Evolutionary conservation across 1,140 invertebrate genomes (phyloP), one percentile per base, ranked within the genome.

Genomic region (Protaetia brevitarsis): DNA sequence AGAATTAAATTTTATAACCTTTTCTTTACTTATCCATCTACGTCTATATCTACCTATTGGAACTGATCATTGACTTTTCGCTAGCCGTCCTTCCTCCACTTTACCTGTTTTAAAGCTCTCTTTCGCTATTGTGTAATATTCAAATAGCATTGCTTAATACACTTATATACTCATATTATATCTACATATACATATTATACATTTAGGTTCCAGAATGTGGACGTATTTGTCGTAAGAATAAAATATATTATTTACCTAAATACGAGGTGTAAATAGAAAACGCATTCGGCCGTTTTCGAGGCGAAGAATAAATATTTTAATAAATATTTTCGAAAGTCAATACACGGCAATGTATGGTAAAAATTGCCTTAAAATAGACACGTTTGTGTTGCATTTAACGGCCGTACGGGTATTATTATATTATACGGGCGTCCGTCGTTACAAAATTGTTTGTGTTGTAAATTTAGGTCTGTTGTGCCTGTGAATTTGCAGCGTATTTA

Each of bases 311-410:
- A 51, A 51, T 51, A 51, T 51, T 51, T 51, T 51, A 51, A 51
- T 51, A 51, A 51, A 51, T n/a, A n/a, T 51, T 51, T 51, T 51
- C 41, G 13, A 51, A 51, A 51, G 41, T 51, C 41, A 51, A 51
- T 23, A 51, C n/a, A 23, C 41, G 26, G 41, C 26, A 51, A 51
- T 51, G 41, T 19, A 19, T 51, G n/a, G 41, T 51, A 51, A 51
- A 51, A 51, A 51, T 51, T 51, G 41, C 41, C 41, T 51, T 23
- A 51, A 51, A 51, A 51, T 51, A 51, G 41, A 51, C 21, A 51
- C 41, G 26, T 51, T 51, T 51, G 41, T 51, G 41, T 10, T 51
- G 41, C 41, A 21, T 51, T 51, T 51, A 51, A 51, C 41, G 16
- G 13, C 8, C 41, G 41, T 23, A 10, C 41, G 41, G 41, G 13